Conservation (phyloP, 2,888 invertebrate species). For the Cataglyphis livida region DNA sequence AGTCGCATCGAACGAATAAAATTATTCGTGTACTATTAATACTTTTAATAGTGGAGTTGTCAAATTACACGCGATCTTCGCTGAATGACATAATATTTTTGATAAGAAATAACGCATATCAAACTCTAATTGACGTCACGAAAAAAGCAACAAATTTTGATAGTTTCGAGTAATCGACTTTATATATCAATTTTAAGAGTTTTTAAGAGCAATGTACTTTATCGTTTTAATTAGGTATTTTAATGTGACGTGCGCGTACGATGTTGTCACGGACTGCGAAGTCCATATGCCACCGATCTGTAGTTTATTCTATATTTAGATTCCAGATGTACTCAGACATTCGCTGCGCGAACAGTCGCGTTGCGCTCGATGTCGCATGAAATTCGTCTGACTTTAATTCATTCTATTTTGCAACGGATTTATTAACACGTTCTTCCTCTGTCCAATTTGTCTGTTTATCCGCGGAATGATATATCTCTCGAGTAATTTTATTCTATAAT, state of each 20-base stretch:
- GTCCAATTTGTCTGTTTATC: not conserved
- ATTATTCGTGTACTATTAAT: not conserved
- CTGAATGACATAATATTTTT: not conserved
- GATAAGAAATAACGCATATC: not conserved
- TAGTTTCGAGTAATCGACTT: not conserved
- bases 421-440: not conserved
- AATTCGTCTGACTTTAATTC: not conserved
- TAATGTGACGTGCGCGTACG: slow-evolving; percentile 63
- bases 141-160: not conserved
- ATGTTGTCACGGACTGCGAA: slow-evolving; percentile 51
- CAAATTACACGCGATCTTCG: not conserved
- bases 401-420: not conserved
- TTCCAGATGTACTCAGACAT: slow-evolving; percentile 2
- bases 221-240: slow-evolving; percentile 71
- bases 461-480: not conserved
- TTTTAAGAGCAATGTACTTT: slow-evolving; percentile 49
- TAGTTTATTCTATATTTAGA: slow-evolving; percentile 31
- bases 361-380: not conserved
- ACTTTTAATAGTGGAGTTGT: not conserved
- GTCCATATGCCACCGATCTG: slow-evolving; percentile 23
- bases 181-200: not conserved
- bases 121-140: not conserved
- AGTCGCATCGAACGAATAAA: not conserved
- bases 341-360: not conserved
- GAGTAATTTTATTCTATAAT: not conserved